Conservation (phyloP, 53 echinoderm and acorn worm species). For the Holothuria scabra region DNA sequence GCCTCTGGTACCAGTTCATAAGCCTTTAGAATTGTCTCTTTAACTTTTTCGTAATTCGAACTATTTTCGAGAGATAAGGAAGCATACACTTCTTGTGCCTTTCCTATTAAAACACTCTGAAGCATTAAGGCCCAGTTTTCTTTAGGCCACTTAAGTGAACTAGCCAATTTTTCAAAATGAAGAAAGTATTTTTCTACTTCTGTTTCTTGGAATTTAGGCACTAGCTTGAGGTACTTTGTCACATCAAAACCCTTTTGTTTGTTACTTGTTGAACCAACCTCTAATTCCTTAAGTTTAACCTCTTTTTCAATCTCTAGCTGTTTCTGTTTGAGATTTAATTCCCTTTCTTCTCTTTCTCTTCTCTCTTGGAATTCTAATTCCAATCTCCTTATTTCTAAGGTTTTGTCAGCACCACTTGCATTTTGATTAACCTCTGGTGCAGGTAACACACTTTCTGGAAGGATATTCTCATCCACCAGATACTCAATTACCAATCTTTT, state of each 20-base stretch:
- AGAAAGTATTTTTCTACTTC: conserved; percentile 62
- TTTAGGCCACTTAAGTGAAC: conserved; percentile 56
- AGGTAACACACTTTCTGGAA: neutral
- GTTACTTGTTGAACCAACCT: neutral
- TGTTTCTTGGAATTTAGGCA: conserved; percentile 55
- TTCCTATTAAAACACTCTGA: conserved; percentile 60
- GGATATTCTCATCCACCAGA: conserved; percentile 9
- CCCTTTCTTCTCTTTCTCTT: neutral
- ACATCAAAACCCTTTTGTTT: conserved; percentile 16
- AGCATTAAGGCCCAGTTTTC: conserved; percentile 56
- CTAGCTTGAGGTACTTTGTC: conserved; percentile 36
- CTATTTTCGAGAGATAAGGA: conserved; percentile 52
- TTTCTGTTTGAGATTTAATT: neutral
- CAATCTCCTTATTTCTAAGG: conserved; percentile 11
- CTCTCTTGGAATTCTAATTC: conserved; percentile 38
- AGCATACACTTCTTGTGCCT: conserved; percentile 61
- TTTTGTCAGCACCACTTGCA: neutral
- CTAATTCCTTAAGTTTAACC: conserved; percentile 1
- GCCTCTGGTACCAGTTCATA: conserved; percentile 76
- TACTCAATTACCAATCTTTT: neutral
- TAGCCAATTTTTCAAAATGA: conserved; percentile 60
- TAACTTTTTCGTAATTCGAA: conserved; percentile 62
- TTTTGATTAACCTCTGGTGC: neutral
- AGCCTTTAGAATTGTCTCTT: conserved; percentile 55
- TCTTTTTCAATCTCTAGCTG: neutral